Conservation (phyloP, 2,113 vertebrate species). For the Ramphastos sulfuratus region DNA sequence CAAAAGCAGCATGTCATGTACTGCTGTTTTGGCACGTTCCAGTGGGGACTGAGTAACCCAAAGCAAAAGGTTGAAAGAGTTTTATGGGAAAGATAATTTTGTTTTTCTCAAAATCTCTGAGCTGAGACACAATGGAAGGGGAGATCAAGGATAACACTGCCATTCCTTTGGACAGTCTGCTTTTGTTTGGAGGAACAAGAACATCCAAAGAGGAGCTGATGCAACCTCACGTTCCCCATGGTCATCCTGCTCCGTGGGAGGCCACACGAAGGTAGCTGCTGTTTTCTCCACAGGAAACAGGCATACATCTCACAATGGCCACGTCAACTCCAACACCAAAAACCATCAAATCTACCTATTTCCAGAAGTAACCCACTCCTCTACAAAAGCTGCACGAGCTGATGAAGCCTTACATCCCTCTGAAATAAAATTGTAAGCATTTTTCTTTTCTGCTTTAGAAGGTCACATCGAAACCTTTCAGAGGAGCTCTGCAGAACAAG, state of each 20-base stretch:
- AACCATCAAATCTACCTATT: background rate
- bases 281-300: background rate
- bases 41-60: background rate
- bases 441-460: background rate
- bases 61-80: background rate
- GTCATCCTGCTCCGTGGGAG: background rate
- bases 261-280: background rate
- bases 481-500: background rate
- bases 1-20: background rate
- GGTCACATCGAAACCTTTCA: background rate
- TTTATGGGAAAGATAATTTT: background rate
- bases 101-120: background rate
- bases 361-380: background rate
- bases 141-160: background rate
- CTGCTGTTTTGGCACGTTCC: background rate
- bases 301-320: background rate
- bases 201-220: background rate
- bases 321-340: background rate
- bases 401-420: background rate
- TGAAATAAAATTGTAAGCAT: background rate
- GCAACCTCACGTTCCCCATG: fast-evolving
- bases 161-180: background rate
- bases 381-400: background rate
- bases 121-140: background rate
- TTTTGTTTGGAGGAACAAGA: background rate